Evolutionary conservation across 2,888 invertebrate species (phyloP).

Genomic region (Mactromeris polynyma): DNA sequence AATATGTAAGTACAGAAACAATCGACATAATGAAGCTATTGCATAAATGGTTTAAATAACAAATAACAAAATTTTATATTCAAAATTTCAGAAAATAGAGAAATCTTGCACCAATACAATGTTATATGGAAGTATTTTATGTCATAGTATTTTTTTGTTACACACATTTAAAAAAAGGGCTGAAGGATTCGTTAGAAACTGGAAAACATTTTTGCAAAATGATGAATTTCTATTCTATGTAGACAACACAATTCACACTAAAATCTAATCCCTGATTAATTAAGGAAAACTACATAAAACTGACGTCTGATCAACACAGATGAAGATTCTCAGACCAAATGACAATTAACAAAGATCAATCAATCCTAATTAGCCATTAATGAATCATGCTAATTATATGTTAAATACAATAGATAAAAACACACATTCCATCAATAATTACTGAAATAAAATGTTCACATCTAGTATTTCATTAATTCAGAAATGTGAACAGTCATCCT

Average conservation of each 20-base stretch:
- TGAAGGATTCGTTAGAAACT: not conserved
- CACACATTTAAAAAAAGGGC: not conserved
- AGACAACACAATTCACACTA: not conserved
- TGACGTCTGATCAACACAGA: no score
- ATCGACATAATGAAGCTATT: conserved; percentile 5
- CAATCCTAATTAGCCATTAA: no score
- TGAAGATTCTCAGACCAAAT: no score
- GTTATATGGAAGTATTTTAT: not conserved
- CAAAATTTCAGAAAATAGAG: not conserved
- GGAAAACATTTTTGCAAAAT: not conserved
- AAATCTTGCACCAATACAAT: not conserved
- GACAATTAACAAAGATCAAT: no score
- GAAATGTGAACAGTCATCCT: not conserved
- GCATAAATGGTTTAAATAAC: conserved; percentile 15
- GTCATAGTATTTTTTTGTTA: conserved; percentile 1
- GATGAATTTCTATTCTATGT: not conserved
- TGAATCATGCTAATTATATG: no score
- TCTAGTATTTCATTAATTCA: not conserved
- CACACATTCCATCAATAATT: no score
- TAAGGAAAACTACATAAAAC: no score
- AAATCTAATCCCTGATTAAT: not conserved
- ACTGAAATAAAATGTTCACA: not conserved
- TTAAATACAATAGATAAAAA: no score
- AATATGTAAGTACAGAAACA: conserved; percentile 14
- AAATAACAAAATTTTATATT: not conserved